Evolutionary conservation across 1,140 invertebrate species (phyloP).

Genomic region (Neoseiulus cucumeris): DNA sequence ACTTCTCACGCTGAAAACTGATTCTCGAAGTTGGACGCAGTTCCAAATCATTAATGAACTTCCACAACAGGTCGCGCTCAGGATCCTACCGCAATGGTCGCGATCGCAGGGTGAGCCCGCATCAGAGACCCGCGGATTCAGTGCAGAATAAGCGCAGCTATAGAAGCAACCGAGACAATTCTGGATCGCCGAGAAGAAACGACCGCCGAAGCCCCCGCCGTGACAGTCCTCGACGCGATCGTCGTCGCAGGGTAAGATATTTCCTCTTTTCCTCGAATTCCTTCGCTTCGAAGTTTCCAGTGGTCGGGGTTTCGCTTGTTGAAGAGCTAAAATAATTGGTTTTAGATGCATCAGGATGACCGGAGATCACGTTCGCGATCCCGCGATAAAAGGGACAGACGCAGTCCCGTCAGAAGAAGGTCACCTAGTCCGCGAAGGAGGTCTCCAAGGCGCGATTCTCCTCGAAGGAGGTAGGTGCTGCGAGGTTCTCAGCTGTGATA

Average conservation of each 20-base stretch:
- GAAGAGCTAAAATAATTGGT: too few relatives aligned
- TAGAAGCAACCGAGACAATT: neutral
- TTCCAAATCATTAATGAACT: too few relatives aligned
- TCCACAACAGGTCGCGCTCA: neutral
- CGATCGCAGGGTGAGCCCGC: neutral
- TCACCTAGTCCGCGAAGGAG: neutral
- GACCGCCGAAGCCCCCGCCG: neutral
- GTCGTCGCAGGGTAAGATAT: neutral
- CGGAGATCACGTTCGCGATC: neutral
- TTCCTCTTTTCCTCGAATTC: too few relatives aligned
- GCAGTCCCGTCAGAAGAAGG: neutral
- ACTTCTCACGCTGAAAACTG: too few relatives aligned
- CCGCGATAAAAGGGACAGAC: neutral
- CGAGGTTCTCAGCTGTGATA: too few relatives aligned
- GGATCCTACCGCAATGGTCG: neutral
- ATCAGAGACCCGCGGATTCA: constrained; percentile 5
- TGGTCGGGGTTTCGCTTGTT: too few relatives aligned
- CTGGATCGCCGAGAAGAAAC: neutral
- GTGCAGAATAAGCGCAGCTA: constrained; percentile 8
- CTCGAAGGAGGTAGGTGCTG: neutral
- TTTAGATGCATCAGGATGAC: neutral
- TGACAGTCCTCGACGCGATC: neutral
- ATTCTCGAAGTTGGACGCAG: too few relatives aligned
- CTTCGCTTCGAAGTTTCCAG: too few relatives aligned
- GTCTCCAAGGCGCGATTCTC: neutral